phyloP scores from a whole-genome alignment of 2,113 vertebrate species.

The Salvator merianae region DNA sequence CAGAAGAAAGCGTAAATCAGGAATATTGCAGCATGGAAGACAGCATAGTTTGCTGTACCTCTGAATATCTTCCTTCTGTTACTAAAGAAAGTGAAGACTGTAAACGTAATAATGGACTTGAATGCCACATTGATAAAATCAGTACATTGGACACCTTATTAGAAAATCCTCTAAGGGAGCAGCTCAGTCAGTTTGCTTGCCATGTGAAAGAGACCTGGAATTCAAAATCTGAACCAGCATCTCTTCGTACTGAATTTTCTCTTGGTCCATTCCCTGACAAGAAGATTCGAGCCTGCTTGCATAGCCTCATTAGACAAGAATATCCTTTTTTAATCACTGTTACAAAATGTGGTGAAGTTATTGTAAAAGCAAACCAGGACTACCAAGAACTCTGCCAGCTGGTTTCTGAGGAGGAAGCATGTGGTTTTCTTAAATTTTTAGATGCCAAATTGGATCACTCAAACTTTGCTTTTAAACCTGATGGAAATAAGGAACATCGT shows the following conservation, averaged over 20 bases:
- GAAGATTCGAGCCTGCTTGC: conserved; percentile 81
- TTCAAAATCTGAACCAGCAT: background rate
- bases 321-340: conserved; percentile 90
- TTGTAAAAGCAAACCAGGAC: conserved; percentile 84
- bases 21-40: background rate
- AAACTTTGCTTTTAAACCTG: conserved; percentile 84
- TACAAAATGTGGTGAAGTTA: conserved; percentile 83
- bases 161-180: conserved; percentile 67
- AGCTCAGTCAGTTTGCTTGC: conserved; percentile 78
- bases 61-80: conserved; percentile 1
- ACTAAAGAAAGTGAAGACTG: background rate
- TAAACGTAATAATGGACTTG: background rate
- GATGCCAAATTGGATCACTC: conserved; percentile 86
- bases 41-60: background rate
- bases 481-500: conserved; percentile 86
- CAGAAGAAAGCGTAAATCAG: accelerated
- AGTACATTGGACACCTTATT: conserved; percentile 73
- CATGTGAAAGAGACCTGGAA: conserved; percentile 63
- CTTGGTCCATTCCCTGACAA: conserved; percentile 84
- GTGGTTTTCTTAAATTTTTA: conserved; percentile 89
- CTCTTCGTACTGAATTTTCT: conserved; percentile 70
- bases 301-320: conserved; percentile 82
- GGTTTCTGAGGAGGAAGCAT: conserved; percentile 87
- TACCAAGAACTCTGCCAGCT: conserved; percentile 85
- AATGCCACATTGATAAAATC: background rate